Evolutionary conservation across 2,113 vertebrate genomes (phyloP).

Genomic region (Suricata suricatta): DNA sequence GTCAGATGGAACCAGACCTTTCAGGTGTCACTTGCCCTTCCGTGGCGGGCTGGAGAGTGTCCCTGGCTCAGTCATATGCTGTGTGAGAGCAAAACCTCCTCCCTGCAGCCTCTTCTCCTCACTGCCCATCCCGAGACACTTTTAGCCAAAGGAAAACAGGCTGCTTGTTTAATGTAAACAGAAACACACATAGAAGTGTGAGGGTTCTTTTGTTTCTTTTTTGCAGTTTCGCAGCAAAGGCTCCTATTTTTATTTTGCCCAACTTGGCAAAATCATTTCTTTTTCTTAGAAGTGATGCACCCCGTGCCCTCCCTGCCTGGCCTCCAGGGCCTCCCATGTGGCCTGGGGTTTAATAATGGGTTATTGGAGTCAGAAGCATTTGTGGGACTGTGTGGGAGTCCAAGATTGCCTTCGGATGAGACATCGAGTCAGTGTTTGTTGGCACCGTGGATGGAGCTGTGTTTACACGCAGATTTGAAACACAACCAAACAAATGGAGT

Average conservation of each 20-base stretch:
- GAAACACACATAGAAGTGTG: neutral
- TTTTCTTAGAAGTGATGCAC: fast-evolving
- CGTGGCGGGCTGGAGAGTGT: neutral
- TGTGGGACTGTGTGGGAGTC: conserved; percentile 77
- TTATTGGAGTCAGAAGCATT: conserved; percentile 74
- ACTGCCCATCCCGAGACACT: fast-evolving
- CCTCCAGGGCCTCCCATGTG: neutral
- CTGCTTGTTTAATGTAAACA: neutral
- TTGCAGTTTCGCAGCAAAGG: neutral
- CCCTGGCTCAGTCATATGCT: fast-evolving
- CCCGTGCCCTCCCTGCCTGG: fast-evolving
- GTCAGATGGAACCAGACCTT: fast-evolving
- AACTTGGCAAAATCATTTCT: neutral
- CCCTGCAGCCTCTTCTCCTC: fast-evolving
- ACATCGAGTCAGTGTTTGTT: conserved; percentile 60
- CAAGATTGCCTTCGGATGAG: conserved; percentile 75
- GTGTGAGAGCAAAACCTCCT: neutral
- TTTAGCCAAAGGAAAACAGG: neutral
- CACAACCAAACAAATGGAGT: conserved; percentile 30
- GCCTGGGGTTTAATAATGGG: conserved; percentile 21
- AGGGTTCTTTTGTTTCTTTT: neutral
- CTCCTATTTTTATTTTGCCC: neutral
- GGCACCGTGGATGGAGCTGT: conserved; percentile 58
- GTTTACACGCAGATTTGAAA: conserved; percentile 79
- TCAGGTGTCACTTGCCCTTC: neutral